Conservation (phyloP, 1,140 invertebrate genomes). For the Vanessa atalanta region DNA sequence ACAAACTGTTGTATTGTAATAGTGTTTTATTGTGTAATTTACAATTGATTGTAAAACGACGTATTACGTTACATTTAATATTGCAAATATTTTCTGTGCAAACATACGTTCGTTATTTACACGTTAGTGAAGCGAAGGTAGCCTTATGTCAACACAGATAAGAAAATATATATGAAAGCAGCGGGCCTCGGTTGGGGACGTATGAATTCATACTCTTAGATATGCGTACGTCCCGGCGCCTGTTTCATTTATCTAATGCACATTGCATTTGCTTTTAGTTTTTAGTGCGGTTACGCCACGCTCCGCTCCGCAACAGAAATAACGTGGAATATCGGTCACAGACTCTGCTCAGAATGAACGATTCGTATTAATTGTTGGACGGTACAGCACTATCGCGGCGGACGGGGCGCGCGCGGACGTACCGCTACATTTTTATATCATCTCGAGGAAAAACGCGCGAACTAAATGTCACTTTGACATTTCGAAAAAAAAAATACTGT, state of each 20-base stretch:
- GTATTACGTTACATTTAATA: neutral
- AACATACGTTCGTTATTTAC: neutral
- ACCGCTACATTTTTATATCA: constrained; percentile 42
- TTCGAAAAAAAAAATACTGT: constrained; percentile 20
- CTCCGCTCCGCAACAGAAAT: constrained; percentile 69
- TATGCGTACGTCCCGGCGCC: constrained; percentile 43
- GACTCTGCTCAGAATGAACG: constrained; percentile 65
- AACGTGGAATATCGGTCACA: constrained; percentile 79
- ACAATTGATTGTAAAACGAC: no score
- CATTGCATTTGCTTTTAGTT: constrained; percentile 76
- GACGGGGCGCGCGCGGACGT: constrained; percentile 69
- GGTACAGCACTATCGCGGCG: constrained; percentile 71
- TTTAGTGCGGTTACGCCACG: constrained; percentile 76
- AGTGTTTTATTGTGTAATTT: no score
- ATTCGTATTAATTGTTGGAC: constrained; percentile 72
- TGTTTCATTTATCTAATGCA: constrained; percentile 76
- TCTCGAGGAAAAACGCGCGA: constrained; percentile 55
- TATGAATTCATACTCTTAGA: constrained; percentile 32
- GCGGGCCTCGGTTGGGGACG: constrained; percentile 28
- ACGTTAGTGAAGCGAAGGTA: neutral
- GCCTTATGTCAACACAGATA: constrained; percentile 6
- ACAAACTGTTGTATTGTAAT: no score
- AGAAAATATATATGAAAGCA: neutral
- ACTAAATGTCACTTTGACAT: constrained; percentile 45
- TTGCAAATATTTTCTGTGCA: neutral